phyloP scores from a whole-genome alignment of 2,113 vertebrate species.

The Sclerurus mexicanus region DNA sequence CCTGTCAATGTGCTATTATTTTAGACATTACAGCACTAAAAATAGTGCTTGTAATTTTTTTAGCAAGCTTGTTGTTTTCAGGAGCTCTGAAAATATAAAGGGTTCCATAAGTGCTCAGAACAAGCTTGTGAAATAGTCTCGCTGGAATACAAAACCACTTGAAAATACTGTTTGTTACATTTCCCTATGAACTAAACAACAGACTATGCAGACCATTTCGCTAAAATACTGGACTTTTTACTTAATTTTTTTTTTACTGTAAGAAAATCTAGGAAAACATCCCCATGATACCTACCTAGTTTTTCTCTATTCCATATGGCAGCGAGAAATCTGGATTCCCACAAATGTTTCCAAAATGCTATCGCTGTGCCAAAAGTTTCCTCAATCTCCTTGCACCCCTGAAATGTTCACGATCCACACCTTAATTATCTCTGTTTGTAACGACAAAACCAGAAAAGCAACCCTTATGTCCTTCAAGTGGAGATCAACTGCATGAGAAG shows the following conservation, averaged over 20 bases:
- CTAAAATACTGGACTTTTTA: background rate
- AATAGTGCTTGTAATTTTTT: background rate
- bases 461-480: background rate
- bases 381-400: background rate
- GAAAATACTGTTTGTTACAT: slow-evolving; percentile 43
- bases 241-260: background rate
- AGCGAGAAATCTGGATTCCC: background rate
- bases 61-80: slow-evolving; percentile 35
- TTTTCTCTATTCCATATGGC: background rate
- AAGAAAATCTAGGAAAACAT: background rate
- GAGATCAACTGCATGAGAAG: background rate
- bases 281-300: background rate
- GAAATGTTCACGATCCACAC: background rate
- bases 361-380: background rate
- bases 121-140: slow-evolving; percentile 41
- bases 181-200: slow-evolving; percentile 5
- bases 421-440: background rate
- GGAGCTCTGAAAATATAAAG: slow-evolving; percentile 50
- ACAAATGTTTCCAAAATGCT: background rate
- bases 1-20: slow-evolving; percentile 46
- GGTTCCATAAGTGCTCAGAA: slow-evolving; percentile 50
- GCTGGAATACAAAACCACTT: slow-evolving; percentile 46
- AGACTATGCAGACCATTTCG: background rate
- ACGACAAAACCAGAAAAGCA: background rate
- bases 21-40: background rate